Base-by-base conservation (phyloP, 1,140 invertebrate genomes). In the Harlomillsia oculata region DNA sequence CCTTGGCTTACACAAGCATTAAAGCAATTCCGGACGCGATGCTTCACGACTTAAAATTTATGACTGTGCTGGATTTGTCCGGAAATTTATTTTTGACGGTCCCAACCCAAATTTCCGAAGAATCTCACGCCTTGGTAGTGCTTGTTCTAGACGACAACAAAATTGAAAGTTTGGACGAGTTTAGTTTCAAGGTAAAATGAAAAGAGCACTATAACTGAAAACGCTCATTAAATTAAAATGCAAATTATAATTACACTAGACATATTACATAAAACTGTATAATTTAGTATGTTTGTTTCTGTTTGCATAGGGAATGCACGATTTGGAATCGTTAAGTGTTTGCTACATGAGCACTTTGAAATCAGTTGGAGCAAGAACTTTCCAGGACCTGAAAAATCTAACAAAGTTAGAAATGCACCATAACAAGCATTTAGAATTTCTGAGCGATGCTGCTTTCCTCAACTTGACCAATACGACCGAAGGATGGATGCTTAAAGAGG, bases 371-470 rank as follows among this genome's bases (percentile, higher is more conserved):
- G 25, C 5, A 2, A n/a, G 34, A n/a, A 59, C 64, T 11, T 65
- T 65, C 45, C 52, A 45, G 2, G 37, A 34, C 5, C 16, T 65
- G 23, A 60, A 52, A 37, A 60, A 58, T 30, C 41, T 65, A 23
- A 21, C 1, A 2, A 50, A 43, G 32, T 23, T 62, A 18, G 44
- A 43, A 37, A 20, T 60, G 16, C 26, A 25, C 14, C 39, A 56
- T 23, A 62, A 62, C 39, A 40, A 21, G 32, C 36, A 60, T 21
- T 44, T 65, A 34, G 25, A 52, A 11, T 23, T 30, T 8, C 30
- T 65, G 5, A 60, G 36, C 41, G 51, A 62, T 43, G 53, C 26
- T 29, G 64, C 64, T 16, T 65, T 65, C 44, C 18, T 29, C 13
- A 58, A 54, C 25, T 45, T 65, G 25, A 53, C 30, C 0, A 40